Base-by-base conservation (phyloP, 2,888 invertebrate species). In the Xanthia icteritia region DNA sequence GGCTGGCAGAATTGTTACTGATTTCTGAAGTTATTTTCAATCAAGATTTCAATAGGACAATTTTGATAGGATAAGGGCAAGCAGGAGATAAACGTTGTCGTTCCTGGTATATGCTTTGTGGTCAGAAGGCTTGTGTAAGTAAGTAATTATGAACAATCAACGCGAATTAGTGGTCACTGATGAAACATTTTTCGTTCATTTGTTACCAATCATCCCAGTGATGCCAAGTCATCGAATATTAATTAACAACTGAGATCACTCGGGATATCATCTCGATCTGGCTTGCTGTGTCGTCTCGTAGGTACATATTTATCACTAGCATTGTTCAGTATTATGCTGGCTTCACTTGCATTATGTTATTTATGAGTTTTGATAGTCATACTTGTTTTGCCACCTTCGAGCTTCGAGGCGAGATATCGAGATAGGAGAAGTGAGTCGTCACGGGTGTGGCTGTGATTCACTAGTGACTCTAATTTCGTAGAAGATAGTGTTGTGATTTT, bases 201-300 rank as follows among this genome's bases (percentile, higher is more conserved):
- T 90, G 87, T 89, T 87, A 84, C 83, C 83, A 89, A 89, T 92
- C 90, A 89, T 90, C 82, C 48, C 72, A 78, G 73, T 65, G 88
- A 92, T 91, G 90, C 91, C 91, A 89, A 94, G 95, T 96, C 96
- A 96, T 93, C 91, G 92, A 94, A 94, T 95, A 94, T 94, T 96
- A 96, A 96, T 96, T 96, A 96, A 92, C 91, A 93, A 90, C 88
- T 87, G 89, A 90, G 91, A 92, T 89, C 89, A 89, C 77, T 82
- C 88, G 79, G 86, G 90, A 64, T 84, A 84, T 90, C 90, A 90
- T 86, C 87, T 86, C 81, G 90, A 89, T 88, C 89, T 86, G 79
- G 81, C 85, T 88, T 79, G 84, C 85, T 87, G 83, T 91, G 92
- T 92, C 90, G 89, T 77, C 88, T 91, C 88, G 90, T 45, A 15